phyloP scores from a whole-genome alignment of 2,888 invertebrate species.

The Epicampocera succincta region DNA sequence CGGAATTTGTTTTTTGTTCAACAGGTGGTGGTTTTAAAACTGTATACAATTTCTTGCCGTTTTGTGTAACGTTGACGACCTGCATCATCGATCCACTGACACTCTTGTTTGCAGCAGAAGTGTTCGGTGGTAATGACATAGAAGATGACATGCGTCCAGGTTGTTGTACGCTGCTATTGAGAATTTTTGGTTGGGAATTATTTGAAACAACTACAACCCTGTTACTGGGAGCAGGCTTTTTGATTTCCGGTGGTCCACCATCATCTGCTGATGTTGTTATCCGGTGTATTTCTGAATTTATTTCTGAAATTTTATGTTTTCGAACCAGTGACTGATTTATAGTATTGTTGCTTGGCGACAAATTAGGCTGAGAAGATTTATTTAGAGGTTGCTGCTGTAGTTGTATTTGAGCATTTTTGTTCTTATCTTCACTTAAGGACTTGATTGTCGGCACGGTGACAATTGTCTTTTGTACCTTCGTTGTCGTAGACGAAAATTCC shows the following conservation, averaged over 20 bases:
- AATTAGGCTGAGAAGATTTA: slow-evolving; percentile 5
- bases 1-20: slow-evolving; percentile 58
- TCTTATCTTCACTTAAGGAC: slow-evolving; percentile 71
- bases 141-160: slow-evolving; percentile 47
- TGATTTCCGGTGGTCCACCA: slow-evolving; percentile 72
- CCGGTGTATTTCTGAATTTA: slow-evolving; percentile 76
- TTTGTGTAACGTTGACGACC: slow-evolving; percentile 37
- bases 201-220: slow-evolving; percentile 76
- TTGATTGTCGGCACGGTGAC: slow-evolving; percentile 73
- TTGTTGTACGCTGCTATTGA: slow-evolving; percentile 55
- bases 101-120: slow-evolving; percentile 22
- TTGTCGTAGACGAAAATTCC: slow-evolving; percentile 66
- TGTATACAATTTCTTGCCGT: slow-evolving; percentile 58
- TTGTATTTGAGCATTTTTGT: slow-evolving; percentile 34
- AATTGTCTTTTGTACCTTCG: slow-evolving; percentile 72
- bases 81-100: slow-evolving; percentile 61
- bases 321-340: slow-evolving; percentile 49
- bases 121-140: slow-evolving; percentile 1
- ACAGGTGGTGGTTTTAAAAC: slow-evolving; percentile 71
- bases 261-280: slow-evolving; percentile 66
- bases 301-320: slow-evolving; percentile 77
- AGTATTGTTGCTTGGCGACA: slow-evolving; percentile 14
- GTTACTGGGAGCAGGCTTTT: slow-evolving; percentile 71
- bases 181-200: slow-evolving; percentile 55
- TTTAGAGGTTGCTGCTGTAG: slow-evolving; percentile 34